Evolutionary conservation across 2,888 invertebrate genomes (phyloP).

Genomic region (Protophormia terraenovae): DNA sequence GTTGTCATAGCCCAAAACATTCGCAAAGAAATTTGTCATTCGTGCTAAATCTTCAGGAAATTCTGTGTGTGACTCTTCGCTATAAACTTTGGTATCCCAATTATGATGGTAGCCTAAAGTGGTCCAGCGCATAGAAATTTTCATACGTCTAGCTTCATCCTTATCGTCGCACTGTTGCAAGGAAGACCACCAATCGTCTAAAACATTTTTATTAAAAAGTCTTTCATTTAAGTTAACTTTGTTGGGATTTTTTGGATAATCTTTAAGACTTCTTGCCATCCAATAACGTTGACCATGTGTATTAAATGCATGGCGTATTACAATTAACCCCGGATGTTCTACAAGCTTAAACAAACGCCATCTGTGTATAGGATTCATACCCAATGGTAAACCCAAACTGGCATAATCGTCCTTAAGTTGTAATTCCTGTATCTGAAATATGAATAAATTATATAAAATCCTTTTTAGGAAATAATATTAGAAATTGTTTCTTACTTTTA

Average conservation of each 20-base stretch:
- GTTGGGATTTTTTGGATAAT: constrained; percentile 88
- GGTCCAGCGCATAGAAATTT: constrained; percentile 90
- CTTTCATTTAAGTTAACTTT: constrained; percentile 76
- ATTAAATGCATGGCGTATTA: constrained; percentile 93
- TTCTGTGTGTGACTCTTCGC: constrained; percentile 84
- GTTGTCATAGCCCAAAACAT: constrained; percentile 82
- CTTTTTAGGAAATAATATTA: not conserved
- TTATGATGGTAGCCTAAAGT: constrained; percentile 99
- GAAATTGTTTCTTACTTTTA: constrained; percentile 24
- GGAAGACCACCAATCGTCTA: constrained; percentile 86
- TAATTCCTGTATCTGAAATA: constrained; percentile 52
- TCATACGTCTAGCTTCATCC: constrained; percentile 74
- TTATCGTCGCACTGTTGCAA: constrained; percentile 75
- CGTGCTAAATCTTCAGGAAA: constrained; percentile 89
- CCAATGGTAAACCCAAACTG: constrained; percentile 67
- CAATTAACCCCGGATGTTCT: constrained; percentile 88
- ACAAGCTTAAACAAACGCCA: constrained; percentile 86
- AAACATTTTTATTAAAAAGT: constrained; percentile 70
- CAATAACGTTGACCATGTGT: constrained; percentile 90
- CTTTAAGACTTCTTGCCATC: constrained; percentile 89
- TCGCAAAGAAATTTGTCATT: constrained; percentile 86
- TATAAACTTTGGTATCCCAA: constrained; percentile 96
- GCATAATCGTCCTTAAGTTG: constrained; percentile 55
- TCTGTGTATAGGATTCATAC: constrained; percentile 77
- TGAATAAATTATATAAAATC: constrained; percentile 21